These are phyloP conservation scores for Gallinago media DNA, from an alignment of 2,113 vertebrate species.

Conservation along the genomic window DNA sequence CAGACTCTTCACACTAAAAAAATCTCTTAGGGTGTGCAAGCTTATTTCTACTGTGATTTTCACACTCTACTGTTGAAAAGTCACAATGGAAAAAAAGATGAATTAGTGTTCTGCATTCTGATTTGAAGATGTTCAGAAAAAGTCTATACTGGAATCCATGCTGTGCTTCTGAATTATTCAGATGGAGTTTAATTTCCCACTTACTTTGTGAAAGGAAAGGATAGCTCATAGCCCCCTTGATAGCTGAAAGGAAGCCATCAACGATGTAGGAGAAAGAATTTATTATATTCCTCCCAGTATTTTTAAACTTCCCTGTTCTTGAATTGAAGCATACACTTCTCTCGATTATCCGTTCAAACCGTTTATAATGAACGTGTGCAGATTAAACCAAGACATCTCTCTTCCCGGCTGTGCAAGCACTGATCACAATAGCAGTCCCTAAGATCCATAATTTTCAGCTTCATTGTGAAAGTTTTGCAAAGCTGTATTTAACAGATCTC, in stretches of 20 bases:
- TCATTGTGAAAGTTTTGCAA: background rate
- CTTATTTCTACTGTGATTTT: background rate
- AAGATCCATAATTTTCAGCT: slow-evolving; percentile 10
- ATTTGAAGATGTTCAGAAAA: background rate
- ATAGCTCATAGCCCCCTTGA: background rate
- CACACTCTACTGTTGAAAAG: background rate
- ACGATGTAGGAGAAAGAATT: background rate
- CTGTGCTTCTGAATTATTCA: background rate
- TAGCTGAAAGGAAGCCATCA: background rate
- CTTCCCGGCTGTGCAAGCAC: background rate
- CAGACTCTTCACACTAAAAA: background rate
- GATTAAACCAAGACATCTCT: background rate
- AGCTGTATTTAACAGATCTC: background rate
- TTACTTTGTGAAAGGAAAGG: background rate
- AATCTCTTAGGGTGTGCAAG: background rate
- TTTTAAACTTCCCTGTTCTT: slow-evolving; percentile 1
- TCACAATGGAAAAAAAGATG: background rate
- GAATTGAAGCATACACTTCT: background rate
- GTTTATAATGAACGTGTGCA: background rate
- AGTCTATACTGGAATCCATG: background rate
- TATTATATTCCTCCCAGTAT: background rate
- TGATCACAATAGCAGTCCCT: background rate
- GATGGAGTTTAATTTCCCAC: background rate
- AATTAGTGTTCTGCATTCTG: background rate
- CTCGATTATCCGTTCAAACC: background rate